Percentiles rank a stretch among this genome's conserved stretches.
phyloP scores from a whole-genome alignment of 2,888 invertebrate species.

The Ormyrus thymus region DNA sequence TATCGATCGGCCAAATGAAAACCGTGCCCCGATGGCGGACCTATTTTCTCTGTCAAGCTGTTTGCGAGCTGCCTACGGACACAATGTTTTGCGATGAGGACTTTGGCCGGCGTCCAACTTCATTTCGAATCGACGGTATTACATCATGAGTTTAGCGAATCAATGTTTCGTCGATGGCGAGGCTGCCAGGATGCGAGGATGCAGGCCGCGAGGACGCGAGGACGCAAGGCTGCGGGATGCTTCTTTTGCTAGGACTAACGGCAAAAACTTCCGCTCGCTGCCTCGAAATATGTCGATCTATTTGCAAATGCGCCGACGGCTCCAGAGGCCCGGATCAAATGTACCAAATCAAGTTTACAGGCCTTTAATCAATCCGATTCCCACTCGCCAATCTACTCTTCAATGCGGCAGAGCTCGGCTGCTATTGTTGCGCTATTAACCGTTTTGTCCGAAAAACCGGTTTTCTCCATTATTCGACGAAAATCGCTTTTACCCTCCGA shows the following conservation, averaged over 20 bases:
- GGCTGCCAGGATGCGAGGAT: neutral
- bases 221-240: neutral
- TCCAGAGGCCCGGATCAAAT: conserved; percentile 30
- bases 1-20: conserved; percentile 44
- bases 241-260: too few relatives aligned
- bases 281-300: conserved; percentile 43
- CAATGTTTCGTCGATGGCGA: conserved; percentile 67
- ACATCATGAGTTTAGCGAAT: conserved; percentile 73
- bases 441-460: neutral
- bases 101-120: conserved; percentile 70
- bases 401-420: neutral
- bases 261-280: neutral
- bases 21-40: conserved; percentile 63
- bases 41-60: conserved; percentile 69
- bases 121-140: conserved; percentile 72
- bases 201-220: neutral
- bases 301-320: conserved; percentile 45
- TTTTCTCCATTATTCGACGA: neutral
- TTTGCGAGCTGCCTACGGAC: conserved; percentile 63
- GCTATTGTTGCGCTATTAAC: neutral
- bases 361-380: conserved; percentile 55
- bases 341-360: conserved; percentile 51
- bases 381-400: conserved; percentile 20
- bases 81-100: conserved; percentile 60
- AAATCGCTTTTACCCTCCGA: too few relatives aligned